A percentile compares a stretch with the other conserved stretches of the same genome.
Conservation (phyloP, 2,797 vertebrate species). For the Poecilia wingei region DNA sequence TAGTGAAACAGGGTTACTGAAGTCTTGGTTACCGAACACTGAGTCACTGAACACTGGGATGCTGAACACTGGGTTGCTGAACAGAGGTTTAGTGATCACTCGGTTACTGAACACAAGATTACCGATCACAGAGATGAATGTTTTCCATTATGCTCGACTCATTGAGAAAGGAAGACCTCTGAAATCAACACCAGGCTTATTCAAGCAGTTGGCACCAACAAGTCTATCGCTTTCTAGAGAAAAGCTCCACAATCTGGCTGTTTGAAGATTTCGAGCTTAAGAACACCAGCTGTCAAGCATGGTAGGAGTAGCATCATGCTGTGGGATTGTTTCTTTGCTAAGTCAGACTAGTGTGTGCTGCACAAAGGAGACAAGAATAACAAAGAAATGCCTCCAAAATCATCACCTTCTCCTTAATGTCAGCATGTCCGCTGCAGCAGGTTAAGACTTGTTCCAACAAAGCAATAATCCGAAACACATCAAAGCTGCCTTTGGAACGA, state of each 20-base stretch:
- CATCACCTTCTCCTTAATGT: neutral
- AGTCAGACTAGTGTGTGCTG: neutral
- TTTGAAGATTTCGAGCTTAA: neutral
- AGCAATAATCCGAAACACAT: neutral
- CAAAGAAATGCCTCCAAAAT: neutral
- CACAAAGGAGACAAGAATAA: neutral
- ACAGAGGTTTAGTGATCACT: no score
- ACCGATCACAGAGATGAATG: neutral
- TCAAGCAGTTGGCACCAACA: no score
- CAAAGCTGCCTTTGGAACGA: neutral
- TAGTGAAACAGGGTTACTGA: no score
- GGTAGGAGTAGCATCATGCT: neutral
- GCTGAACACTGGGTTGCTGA: no score
- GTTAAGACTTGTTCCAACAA: neutral
- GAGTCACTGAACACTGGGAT: no score
- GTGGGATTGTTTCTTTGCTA: neutral
- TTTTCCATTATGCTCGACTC: neutral
- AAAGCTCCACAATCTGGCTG: neutral
- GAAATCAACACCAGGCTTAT: neutral
- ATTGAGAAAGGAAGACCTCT: neutral
- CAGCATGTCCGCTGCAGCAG: neutral
- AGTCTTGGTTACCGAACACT: no score
- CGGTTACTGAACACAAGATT: neutral
- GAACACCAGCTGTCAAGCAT: neutral
- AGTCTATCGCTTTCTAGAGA: neutral